Conservation (phyloP, 2,113 vertebrate species). For the Fregata magnificens region DNA sequence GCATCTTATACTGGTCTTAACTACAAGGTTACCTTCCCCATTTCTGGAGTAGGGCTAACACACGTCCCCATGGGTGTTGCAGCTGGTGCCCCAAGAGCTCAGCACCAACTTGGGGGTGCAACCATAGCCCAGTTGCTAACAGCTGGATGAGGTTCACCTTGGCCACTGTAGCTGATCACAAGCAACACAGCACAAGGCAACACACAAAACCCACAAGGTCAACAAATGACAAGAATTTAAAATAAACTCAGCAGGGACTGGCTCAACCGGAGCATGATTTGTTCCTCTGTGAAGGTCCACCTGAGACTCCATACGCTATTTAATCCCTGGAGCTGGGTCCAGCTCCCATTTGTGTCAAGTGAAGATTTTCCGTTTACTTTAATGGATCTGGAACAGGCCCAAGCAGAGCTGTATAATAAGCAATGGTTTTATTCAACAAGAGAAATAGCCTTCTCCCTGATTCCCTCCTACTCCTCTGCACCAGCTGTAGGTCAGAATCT, state of each 20-base stretch:
- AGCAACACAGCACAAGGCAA: not conserved
- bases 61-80: not conserved
- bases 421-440: not conserved
- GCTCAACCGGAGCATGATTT: not conserved
- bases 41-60: not conserved
- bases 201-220: not conserved
- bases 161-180: not conserved
- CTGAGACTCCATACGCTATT: not conserved
- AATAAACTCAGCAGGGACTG: not conserved
- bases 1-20: not conserved
- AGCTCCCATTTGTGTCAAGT: not conserved
- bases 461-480: not conserved
- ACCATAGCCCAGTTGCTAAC: not conserved
- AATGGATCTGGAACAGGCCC: not conserved
- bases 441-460: not conserved
- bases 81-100: not conserved
- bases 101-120: not conserved
- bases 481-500: conserved; percentile 1
- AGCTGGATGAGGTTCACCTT: not conserved
- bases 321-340: not conserved
- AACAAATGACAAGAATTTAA: not conserved
- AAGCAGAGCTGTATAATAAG: not conserved
- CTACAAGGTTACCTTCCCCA: rapidly evolving
- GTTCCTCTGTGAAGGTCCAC: not conserved
- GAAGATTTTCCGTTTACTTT: conserved; percentile 23